Conservation (phyloP, 2,113 vertebrate genomes). For the Nibea albiflora region DNA sequence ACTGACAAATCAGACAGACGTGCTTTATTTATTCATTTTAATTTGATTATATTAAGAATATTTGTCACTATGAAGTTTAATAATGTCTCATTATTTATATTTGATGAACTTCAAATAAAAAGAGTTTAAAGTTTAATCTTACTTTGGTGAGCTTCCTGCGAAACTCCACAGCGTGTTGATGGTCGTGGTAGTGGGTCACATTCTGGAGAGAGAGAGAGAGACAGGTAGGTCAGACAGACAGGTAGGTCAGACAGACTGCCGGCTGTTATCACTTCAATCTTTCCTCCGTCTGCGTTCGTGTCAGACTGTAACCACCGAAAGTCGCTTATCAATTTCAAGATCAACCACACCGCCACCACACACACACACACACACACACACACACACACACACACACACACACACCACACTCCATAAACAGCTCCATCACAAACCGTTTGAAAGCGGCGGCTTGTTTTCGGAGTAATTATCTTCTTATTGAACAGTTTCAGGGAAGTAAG, state of each 20-base stretch:
- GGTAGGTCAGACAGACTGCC: not conserved
- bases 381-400: no score
- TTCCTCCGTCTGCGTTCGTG: not conserved
- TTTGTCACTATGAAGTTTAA: no score
- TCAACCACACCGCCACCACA: constrained; percentile 30
- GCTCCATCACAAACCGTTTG: not conserved
- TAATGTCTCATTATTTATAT: no score
- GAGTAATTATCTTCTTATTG: no score
- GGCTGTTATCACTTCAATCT: constrained; percentile 20
- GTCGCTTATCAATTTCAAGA: constrained; percentile 7
- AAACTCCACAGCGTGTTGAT: constrained; percentile 64
- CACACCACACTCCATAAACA: no score
- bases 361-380: no score
- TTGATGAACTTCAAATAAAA: no score
- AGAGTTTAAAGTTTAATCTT: not conserved
- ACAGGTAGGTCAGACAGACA: not conserved
- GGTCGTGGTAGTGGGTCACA: constrained; percentile 63
- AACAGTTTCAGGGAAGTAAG: not conserved
- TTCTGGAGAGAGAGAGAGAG: constrained; percentile 52
- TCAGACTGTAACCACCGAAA: constrained; percentile 36
- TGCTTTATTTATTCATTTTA: no score
- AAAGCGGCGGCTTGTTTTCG: no score
- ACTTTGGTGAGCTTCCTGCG: constrained; percentile 64
- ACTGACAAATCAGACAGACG: no score
- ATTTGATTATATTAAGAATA: no score